Evolutionary conservation across 2,888 invertebrate genomes (phyloP), one percentile per base, ranked within the genome.

Genomic region (Scaptomyza flava): DNA sequence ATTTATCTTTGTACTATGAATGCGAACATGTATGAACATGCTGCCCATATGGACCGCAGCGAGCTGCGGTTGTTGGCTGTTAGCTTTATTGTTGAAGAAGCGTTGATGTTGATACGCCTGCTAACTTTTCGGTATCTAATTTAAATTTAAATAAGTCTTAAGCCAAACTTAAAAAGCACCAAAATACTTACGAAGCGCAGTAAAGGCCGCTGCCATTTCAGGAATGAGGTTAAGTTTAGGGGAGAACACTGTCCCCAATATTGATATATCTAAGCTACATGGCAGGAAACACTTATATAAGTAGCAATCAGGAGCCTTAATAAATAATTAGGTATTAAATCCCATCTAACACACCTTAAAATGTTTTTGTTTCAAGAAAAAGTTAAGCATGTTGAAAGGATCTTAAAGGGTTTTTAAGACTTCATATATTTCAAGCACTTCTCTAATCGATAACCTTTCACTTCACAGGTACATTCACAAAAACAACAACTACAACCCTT

Each of bases 401-500:
- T 45, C 12, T 33, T 1, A 6, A 30, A 23, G 23, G 23, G 23
- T 4, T 23, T 23, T 23, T 23, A 23, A 23, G 23, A 23, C 23
- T 23, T 23, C 2, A 5, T 36, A 36, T n/a, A n/a, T 36, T 36
- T 38, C 3, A 5, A 47, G 11, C 11, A 11, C 11, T 9, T 48
- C 2, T 12, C 12, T 30, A 23, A 51, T 51, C 2, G 0, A 11
- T 12, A 9, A 17, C 17, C 4, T 27, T 2, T 41, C 5, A 9
- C 11, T 14, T 80, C 79, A 0, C 79, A 92, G 92, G 92, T 91
- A 91, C 90, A 89, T 92, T 92, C 95, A 94, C 95, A 96, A 94
- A 95, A 75, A 58, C 77, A 81, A 77, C 82, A 86, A 87, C 58
- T 64, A 81, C 94, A 94, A 92, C 95, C 95, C 93, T 95, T 95